Base-by-base conservation (phyloP, 1,140 invertebrate species). In the Drosophila nigrodunni region DNA sequence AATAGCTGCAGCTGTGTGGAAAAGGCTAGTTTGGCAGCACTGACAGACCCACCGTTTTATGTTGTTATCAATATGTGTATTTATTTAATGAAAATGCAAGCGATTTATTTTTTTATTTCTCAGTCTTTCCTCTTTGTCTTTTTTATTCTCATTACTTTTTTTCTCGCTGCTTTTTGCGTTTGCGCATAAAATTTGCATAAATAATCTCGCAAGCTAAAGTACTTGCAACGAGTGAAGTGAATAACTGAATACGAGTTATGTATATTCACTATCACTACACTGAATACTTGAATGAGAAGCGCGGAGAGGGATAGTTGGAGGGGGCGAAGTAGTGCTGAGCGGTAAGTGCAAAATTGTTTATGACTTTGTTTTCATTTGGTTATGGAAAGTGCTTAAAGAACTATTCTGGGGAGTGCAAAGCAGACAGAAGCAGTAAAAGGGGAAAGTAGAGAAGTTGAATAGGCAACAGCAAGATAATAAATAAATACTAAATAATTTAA, bases 111-210 rank as follows among this genome's bases (percentile, higher is more conserved):
- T n/a, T n/a, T n/a, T n/a, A n/a, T n/a, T n/a, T n/a, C n/a, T n/a
- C n/a, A n/a, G n/a, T n/a, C n/a, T n/a, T n/a, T n/a, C n/a, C n/a
- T n/a, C n/a, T n/a, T n/a, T n/a, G n/a, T n/a, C n/a, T n/a, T n/a
- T n/a, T n/a, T n/a, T n/a, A n/a, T n/a, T n/a, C n/a, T n/a, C n/a
- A n/a, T n/a, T n/a, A n/a, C n/a, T n/a, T n/a, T n/a, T n/a, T n/a
- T n/a, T 70, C 37, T 61, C 2, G 11, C 59, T 43, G 57, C 60
- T 68, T 65, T 77, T 69, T 73, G 67, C 75, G 60, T 82, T 88
- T 66, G 60, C 64, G 83, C 83, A 87, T 82, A 80, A 68, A 87
- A 87, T 87, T 87, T 87, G 80, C 83, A 87, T 87, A 88, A 82
- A 81, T 81, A 69, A 75, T 77, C 59, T 62, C 43, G 9, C 49